These are phyloP conservation scores for Parnassius mnemosyne DNA, from an alignment of 2,888 invertebrate species.

Conservation along the genomic window DNA sequence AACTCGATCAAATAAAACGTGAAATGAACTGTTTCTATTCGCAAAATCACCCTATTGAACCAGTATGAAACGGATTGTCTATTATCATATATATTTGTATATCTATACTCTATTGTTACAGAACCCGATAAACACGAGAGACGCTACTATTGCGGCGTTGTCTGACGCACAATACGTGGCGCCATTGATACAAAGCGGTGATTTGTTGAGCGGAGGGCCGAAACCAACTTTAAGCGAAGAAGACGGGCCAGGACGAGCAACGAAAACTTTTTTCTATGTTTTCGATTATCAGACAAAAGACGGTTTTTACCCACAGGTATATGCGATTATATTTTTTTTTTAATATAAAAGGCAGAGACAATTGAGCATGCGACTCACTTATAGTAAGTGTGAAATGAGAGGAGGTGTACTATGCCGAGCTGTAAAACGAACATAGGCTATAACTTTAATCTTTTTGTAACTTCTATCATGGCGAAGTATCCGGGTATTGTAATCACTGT, in stretches of 20 bases:
- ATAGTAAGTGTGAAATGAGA: no score
- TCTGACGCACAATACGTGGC: slow-evolving; percentile 97
- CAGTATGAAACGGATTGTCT: background rate
- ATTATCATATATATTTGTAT: slow-evolving; percentile 10
- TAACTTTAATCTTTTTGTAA: no score
- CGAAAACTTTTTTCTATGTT: slow-evolving; percentile 93
- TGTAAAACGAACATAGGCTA: no score
- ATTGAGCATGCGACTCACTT: no score
- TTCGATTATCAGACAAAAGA: slow-evolving; percentile 96
- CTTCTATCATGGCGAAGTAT: no score
- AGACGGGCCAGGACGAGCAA: slow-evolving; percentile 79
- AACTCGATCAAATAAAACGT: no score
- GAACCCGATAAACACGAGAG: slow-evolving; percentile 93
- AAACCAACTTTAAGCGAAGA: slow-evolving; percentile 79
- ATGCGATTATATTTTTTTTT: slow-evolving; percentile 30
- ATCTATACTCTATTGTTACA: slow-evolving; percentile 57
- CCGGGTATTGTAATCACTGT: no score
- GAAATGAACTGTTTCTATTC: no score
- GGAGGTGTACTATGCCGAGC: no score
- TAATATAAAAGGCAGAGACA: no score
- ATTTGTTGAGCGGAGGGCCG: slow-evolving; percentile 86
- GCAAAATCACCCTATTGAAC: no score
- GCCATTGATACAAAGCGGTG: slow-evolving; percentile 92
- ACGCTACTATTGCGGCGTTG: slow-evolving; percentile 93
- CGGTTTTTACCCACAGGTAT: slow-evolving; percentile 92